phyloP scores from a whole-genome alignment of 1,140 invertebrate genomes.

The Papilio machaon region DNA sequence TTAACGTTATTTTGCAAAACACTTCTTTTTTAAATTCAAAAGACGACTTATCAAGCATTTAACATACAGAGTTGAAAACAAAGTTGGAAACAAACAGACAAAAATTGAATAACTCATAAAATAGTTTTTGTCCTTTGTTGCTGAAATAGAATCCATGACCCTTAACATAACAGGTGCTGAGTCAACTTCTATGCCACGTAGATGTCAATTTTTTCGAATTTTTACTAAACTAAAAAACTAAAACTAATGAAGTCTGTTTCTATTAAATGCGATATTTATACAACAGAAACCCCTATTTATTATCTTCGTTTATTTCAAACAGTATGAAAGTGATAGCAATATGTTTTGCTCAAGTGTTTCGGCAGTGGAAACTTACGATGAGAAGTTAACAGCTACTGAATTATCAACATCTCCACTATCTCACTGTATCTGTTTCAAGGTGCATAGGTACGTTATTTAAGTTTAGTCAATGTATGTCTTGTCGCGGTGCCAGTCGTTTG shows the following conservation, averaged over 20 bases:
- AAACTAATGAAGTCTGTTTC: no score
- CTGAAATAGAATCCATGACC: no score
- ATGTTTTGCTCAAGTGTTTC: neutral
- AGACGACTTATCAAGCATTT: neutral
- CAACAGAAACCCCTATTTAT: neutral
- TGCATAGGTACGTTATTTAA: neutral
- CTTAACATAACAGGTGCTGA: no score
- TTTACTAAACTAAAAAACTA: no score
- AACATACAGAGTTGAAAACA: neutral
- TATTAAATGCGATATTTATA: neutral
- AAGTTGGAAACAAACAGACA: neutral
- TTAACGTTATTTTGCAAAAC: neutral
- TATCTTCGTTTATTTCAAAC: neutral
- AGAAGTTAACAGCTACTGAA: neutral
- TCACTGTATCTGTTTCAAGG: neutral
- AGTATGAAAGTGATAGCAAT: neutral
- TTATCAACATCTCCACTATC: neutral
- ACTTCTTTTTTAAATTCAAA: neutral
- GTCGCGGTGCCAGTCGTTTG: neutral
- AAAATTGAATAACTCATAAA: no score
- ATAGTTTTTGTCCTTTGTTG: no score
- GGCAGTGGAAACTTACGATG: neutral
- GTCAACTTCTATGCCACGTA: no score
- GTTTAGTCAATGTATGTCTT: conserved; percentile 6
- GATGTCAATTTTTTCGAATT: no score